A percentile compares a stretch with the other conserved stretches of the same genome.
These are phyloP conservation scores for Peromyscus californicus DNA, from an alignment of 2,113 vertebrate genomes.

Conservation along the genomic window DNA sequence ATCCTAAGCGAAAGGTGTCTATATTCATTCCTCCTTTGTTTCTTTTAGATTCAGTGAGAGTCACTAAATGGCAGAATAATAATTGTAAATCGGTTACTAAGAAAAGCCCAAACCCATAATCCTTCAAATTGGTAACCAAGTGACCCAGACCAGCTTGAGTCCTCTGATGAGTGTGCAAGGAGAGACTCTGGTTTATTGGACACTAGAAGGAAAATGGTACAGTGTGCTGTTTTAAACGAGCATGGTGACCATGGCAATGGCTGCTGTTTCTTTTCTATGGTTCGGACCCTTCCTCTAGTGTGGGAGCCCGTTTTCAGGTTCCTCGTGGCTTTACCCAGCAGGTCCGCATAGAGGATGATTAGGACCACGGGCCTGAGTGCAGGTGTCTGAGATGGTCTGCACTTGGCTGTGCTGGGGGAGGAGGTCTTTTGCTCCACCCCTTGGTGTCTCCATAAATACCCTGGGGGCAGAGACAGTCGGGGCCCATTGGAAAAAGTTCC, in stretches of 20 bases:
- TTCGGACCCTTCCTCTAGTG: neutral
- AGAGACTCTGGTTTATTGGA: neutral
- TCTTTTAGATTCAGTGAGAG: neutral
- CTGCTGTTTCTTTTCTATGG: neutral
- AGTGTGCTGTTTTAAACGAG: neutral
- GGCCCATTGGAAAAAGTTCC: too few relatives aligned
- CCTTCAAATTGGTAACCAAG: neutral
- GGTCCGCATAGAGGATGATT: too few relatives aligned
- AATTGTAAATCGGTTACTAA: neutral
- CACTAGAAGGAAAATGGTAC: neutral
- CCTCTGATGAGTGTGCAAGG: neutral
- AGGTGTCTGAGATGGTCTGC: too few relatives aligned
- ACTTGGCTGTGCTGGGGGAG: too few relatives aligned
- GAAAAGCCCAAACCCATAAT: slow-evolving; percentile 11
- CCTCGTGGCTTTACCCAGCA: too few relatives aligned
- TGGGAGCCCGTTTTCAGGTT: too few relatives aligned
- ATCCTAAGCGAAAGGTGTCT: neutral
- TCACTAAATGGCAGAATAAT: neutral
- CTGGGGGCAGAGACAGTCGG: too few relatives aligned
- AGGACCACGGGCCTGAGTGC: too few relatives aligned
- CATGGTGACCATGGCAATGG: neutral
- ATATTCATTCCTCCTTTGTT: neutral
- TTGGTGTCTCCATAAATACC: too few relatives aligned
- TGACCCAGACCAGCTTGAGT: neutral
- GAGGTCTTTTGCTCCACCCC: too few relatives aligned